Conservation (phyloP, 2,888 invertebrate species). For the Elmis aenea region DNA sequence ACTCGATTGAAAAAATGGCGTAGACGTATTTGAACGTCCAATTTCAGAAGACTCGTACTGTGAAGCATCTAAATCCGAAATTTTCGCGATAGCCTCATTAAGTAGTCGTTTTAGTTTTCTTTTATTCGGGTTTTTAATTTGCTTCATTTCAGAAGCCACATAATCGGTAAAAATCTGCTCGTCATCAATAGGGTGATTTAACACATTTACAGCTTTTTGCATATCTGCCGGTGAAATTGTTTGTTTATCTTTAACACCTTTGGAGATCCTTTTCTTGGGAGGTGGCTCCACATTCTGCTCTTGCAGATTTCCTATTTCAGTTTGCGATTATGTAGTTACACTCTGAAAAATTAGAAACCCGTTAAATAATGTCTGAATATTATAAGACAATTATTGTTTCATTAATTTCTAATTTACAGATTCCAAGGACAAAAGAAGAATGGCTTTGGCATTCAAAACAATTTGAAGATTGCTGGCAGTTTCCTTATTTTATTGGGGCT, state of each 20-base stretch:
- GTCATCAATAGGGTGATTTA: conserved; percentile 2
- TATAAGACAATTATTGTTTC: too few species aligned
- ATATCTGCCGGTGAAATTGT: background rate
- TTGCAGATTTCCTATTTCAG: background rate
- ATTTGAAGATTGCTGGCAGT: conserved; percentile 1
- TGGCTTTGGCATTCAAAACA: conserved; percentile 3
- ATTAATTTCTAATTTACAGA: too few species aligned
- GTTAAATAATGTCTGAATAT: too few species aligned
- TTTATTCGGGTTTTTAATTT: conserved; percentile 3
- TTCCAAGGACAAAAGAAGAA: background rate
- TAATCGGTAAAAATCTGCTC: conserved; percentile 5
- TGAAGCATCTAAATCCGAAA: conserved; percentile 1
- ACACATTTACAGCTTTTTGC: conserved; percentile 1
- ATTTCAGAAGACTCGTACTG: background rate
- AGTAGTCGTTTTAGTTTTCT: background rate
- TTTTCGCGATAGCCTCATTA: background rate
- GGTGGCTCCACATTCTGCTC: background rate
- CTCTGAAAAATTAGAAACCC: too few species aligned
- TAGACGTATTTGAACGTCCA: background rate
- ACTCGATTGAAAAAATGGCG: background rate
- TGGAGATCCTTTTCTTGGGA: background rate
- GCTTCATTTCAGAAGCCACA: conserved; percentile 4
- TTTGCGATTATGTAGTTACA: too few species aligned
- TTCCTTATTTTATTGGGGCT: conserved; percentile 1
- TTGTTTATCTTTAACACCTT: background rate